Percentiles rank a stretch among this genome's conserved stretches.
Conservation (phyloP, 2,113 vertebrate genomes). For the Gymnocephalus cernua region DNA sequence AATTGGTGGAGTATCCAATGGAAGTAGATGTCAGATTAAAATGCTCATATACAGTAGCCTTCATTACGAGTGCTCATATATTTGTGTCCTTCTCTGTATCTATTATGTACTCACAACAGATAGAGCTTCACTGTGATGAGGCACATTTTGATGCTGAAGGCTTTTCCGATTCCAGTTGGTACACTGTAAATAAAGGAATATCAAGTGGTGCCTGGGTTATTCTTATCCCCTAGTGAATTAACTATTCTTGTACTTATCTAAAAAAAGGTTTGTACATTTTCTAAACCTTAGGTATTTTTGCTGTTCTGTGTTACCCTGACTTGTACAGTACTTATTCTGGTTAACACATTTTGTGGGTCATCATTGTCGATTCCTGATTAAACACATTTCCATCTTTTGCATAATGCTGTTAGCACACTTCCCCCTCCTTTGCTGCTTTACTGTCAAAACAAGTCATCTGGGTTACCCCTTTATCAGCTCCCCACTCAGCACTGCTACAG, state of each 20-base stretch:
- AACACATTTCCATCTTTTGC: constrained; percentile 37
- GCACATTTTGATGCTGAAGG: constrained; percentile 23
- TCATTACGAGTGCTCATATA: background rate
- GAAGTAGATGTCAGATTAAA: background rate
- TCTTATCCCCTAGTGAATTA: background rate
- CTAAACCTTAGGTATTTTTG: constrained; percentile 16
- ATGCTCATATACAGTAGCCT: background rate
- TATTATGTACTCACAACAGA: constrained; percentile 22
- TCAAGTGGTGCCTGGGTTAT: background rate
- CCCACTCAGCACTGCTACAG: constrained; percentile 73
- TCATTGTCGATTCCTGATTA: constrained; percentile 52
- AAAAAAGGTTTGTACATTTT: constrained; percentile 2
- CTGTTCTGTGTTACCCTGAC: constrained; percentile 9
- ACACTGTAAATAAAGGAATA: constrained; percentile 3
- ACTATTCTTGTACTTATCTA: constrained; percentile 22
- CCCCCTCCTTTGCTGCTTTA: constrained; percentile 46
- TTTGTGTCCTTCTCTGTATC: constrained; percentile 2
- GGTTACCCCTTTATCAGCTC: constrained; percentile 66
- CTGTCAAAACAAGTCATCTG: constrained; percentile 78
- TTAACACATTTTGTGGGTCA: constrained; percentile 47
- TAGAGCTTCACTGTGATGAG: constrained; percentile 11
- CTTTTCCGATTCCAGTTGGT: constrained; percentile 11
- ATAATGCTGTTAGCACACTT: constrained; percentile 55
- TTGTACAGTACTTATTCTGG: background rate
- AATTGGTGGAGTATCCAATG: background rate